These are phyloP conservation scores for Hozukius guyotensis DNA, from an alignment of 2,797 vertebrate species.

Conservation along the genomic window DNA sequence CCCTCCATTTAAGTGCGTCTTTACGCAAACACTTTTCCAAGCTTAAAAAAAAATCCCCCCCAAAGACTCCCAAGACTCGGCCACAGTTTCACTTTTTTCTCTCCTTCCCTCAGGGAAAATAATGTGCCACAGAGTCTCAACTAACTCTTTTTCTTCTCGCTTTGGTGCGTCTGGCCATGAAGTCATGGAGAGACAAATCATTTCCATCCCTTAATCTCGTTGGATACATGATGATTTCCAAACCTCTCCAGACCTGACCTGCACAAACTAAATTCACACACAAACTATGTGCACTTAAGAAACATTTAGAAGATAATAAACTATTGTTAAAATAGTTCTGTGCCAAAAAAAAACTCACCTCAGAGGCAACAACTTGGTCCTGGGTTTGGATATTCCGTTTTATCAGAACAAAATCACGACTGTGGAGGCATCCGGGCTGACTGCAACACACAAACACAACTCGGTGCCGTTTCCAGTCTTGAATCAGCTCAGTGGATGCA, in stretches of 20 bases:
- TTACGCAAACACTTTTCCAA: slow-evolving; percentile 62
- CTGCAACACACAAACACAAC: slow-evolving; percentile 7
- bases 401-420: slow-evolving; percentile 59
- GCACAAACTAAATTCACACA: background rate
- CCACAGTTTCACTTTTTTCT: slow-evolving; percentile 33
- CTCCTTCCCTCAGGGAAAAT: slow-evolving; percentile 2
- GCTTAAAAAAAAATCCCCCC: slow-evolving; percentile 3
- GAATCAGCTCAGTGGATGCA: slow-evolving; percentile 26
- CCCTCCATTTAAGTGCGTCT: slow-evolving; percentile 65
- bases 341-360: slow-evolving; percentile 52
- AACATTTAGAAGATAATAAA: background rate
- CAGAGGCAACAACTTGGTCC: slow-evolving; percentile 32
- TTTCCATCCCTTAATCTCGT: background rate
- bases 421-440: slow-evolving; percentile 61
- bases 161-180: background rate
- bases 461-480: slow-evolving; percentile 2
- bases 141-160: background rate
- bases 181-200: background rate
- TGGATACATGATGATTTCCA: background rate
- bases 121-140: background rate
- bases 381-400: slow-evolving; percentile 64
- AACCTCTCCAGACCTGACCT: background rate
- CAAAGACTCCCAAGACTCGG: background rate
- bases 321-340: background rate
- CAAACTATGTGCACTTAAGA: too few relatives aligned